Base-by-base conservation (phyloP, 1,140 invertebrate species). In the Sitodiplosis mosellana region DNA sequence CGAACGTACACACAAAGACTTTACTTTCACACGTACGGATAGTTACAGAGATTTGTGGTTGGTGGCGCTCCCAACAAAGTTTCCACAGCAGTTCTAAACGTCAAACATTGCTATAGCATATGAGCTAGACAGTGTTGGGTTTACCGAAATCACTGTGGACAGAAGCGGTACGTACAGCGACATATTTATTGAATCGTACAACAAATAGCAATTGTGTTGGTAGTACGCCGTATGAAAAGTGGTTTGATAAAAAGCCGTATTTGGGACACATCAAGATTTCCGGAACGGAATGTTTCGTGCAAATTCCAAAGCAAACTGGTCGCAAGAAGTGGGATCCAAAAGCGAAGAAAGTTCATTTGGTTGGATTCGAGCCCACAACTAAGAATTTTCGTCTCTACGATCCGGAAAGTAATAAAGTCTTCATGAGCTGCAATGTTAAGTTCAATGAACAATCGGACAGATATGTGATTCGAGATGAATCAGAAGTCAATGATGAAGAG, bases 381-480 rank as follows among this genome's bases (percentile, higher is more conserved):
- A 44, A 7, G 52, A 53, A 19, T 57, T 59, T 14, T 69, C 71
- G 49, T 8, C 22, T 7, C 15, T 44, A 20, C 15, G 42, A 44
- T 44, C 7, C 3, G 19, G 22, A 12, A 8, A 22, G 7, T 10
- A 20, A 8, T 17, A 44, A 44, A 22, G 6, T 44, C 10, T 11
- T 44, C 10, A 44, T 44, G 3, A 44, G 42, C n/a, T 20, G 42
- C 22, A 20, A 44, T 21, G 42, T 21, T 8, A 10, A 17, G 19
- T 44, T 44, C n/a, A 8, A 44, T 10, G 18, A 10, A 41, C 38
- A 41, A 11, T 18, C 15, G 6, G 15, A 11, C 15, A 11, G 18
- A 7, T 7, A 7, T 6, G 7, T 7, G 18, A 18, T n/a, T 41
- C 7, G 38, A 41, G 11, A 34, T 14, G 14, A 41, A 41, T 18